A percentile compares a stretch with the other conserved stretches of the same genome.
These are phyloP conservation scores for Escarpia spicata DNA, from an alignment of 2,888 invertebrate genomes.

Conservation along the genomic window DNA sequence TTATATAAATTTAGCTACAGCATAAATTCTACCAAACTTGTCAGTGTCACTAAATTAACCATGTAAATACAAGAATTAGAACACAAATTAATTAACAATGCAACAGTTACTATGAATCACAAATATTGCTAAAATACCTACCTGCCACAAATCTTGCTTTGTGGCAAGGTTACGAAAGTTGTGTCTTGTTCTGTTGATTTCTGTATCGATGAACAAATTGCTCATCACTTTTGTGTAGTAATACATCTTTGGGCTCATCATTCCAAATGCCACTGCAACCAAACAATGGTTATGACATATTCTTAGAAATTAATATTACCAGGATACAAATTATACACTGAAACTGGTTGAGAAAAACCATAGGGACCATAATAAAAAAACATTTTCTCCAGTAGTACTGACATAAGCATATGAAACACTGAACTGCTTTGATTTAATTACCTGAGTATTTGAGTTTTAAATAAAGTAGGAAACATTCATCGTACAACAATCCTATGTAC, in stretches of 20 bases:
- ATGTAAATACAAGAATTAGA: not conserved
- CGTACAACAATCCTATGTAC: no score
- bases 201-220: constrained; percentile 69
- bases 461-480: no score
- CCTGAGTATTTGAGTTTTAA: no score
- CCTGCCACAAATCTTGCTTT: constrained; percentile 72
- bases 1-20: no score
- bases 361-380: no score
- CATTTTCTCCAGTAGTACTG: no score
- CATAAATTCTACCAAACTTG: no score
- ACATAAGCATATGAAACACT: no score
- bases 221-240: constrained; percentile 72
- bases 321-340: no score
- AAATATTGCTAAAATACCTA: constrained; percentile 52
- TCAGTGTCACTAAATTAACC: no score
- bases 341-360: no score
- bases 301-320: not conserved
- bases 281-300: not conserved
- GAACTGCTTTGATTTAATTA: no score
- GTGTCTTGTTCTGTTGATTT: not conserved
- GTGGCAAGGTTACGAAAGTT: constrained; percentile 50
- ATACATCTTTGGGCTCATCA: constrained; percentile 70
- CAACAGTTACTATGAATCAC: not conserved
- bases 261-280: constrained; percentile 68
- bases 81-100: not conserved